Evolutionary conservation across 30 jellyfish, hydroid and myxozoan genomes (phyloP), one percentile per base, ranked within the genome.

Genomic region (Cassiopea xamachana): DNA sequence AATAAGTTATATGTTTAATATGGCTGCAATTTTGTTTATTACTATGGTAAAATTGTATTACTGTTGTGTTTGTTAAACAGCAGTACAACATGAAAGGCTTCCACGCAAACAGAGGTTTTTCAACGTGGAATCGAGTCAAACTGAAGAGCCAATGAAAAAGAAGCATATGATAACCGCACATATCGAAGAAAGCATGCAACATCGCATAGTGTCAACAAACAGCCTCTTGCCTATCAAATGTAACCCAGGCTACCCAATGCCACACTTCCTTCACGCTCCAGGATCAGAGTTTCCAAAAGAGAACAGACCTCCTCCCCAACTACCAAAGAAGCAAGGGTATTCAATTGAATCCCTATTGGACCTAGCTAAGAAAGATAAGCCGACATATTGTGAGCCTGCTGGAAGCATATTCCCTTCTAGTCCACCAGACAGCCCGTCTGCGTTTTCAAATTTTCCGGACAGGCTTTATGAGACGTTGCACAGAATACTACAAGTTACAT

Each of bases 1-100:
- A 27, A 27, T 27, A 27, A 27, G 39, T 27, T 27, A 27, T 27
- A 27, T 27, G 39, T 27, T 27, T 27, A 16, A 67, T 14, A 5
- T 5, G 10, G 64, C 7, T 3, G 64, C 64, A 10, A 3, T 10
- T 55, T 55, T 55, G 64, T 6, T 10, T 18, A 9, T 3, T 46
- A 48, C 1, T 48, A 19, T 80, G 48, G 39, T 15, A 7, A 46
- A 16, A 1, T 55, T 7, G 70, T 7, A 77, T 77, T 12, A 77
- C 6, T 48, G 17, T 9, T 12, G 9, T 5, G 8, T 2, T 64
- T 17, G 8, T 64, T 62, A 77, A 70, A 1, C 86, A 95, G 99
- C 99, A 1, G 99, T 95, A 7, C 99, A 95, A 60, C 99, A 95
- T 83, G 99, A 95, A 77, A 69, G 99, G 45, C 90, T 91, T 2